Evolutionary conservation across 2,113 vertebrate genomes (phyloP).

Genomic region (Ictalurus punctatus): DNA sequence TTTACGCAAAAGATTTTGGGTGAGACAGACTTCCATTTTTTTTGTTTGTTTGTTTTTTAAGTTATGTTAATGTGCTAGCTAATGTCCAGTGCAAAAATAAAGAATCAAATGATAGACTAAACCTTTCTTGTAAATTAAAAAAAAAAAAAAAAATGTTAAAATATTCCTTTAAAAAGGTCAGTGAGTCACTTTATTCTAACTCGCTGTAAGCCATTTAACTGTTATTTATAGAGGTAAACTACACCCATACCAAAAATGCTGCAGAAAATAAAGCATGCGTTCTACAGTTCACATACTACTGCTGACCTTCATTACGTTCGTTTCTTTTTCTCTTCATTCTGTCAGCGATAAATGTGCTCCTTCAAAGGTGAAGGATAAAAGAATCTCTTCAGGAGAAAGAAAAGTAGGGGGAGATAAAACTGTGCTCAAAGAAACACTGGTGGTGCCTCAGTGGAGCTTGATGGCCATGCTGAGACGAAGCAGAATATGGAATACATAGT

Average conservation of each 20-base stretch:
- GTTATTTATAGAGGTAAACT: not conserved
- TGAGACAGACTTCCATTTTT: not conserved
- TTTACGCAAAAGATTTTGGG: not conserved
- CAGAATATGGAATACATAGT: conserved; percentile 41
- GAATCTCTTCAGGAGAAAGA: conserved; percentile 2
- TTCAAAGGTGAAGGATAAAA: conserved; percentile 6
- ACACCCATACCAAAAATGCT: not conserved
- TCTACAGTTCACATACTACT: conserved; percentile 9
- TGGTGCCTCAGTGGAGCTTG: conserved; percentile 47
- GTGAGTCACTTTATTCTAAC: not conserved
- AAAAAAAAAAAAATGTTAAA: not conserved
- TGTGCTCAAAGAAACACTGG: conserved; percentile 44
- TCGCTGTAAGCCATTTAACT: conserved; percentile 7
- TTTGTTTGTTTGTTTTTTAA: not conserved
- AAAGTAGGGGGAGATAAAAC: conserved; percentile 6
- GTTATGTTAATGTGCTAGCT: not conserved
- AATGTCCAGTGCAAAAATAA: not conserved
- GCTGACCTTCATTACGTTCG: conserved; percentile 12
- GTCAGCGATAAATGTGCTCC: not conserved
- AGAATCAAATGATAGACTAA: not conserved
- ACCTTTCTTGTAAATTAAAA: not conserved
- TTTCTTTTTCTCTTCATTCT: not conserved
- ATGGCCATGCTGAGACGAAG: conserved; percentile 39
- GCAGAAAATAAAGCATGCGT: not conserved
- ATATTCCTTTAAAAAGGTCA: conserved; percentile 25